A percentile compares a stretch with the other conserved stretches of the same genome.
These are phyloP conservation scores for Hyposoter dolosus DNA, from an alignment of 2,888 invertebrate species.

Conservation along the genomic window DNA sequence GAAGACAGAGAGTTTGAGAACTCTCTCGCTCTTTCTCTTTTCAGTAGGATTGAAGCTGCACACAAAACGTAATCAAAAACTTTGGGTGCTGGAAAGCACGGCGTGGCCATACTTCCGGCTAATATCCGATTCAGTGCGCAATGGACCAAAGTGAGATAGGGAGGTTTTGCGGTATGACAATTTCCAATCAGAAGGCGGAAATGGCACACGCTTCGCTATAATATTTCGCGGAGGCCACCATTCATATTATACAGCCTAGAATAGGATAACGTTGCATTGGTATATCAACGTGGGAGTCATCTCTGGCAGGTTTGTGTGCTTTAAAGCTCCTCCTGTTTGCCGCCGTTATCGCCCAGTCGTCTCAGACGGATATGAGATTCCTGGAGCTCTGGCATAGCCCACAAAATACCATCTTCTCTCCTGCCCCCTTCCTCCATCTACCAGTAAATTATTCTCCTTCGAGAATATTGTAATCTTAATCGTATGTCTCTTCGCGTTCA, in stretches of 20 bases:
- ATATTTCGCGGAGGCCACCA: constrained; percentile 76
- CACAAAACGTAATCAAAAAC: constrained; percentile 80
- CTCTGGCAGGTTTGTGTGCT: constrained; percentile 19
- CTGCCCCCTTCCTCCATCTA: constrained; percentile 56
- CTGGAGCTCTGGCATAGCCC: constrained; percentile 60
- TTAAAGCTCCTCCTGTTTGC: constrained; percentile 30
- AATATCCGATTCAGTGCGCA: constrained; percentile 79
- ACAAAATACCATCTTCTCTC: constrained; percentile 63
- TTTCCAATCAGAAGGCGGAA: constrained; percentile 82
- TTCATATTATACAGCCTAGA: constrained; percentile 35
- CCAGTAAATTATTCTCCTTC: constrained; percentile 78
- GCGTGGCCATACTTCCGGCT: constrained; percentile 77
- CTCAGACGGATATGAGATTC: constrained; percentile 83
- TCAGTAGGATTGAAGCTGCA: constrained; percentile 46
- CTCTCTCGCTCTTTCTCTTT: constrained; percentile 22
- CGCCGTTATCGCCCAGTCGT: constrained; percentile 77
- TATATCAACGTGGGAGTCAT: constrained; percentile 35
- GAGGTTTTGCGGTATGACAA: constrained; percentile 81
- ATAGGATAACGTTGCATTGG: constrained; percentile 28
- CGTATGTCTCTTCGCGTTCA: constrained; percentile 58
- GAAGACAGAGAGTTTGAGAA: background rate
- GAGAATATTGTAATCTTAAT: constrained; percentile 78
- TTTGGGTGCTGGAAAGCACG: constrained; percentile 69
- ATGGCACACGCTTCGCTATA: constrained; percentile 77
- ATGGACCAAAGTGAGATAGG: constrained; percentile 80